Conservation (phyloP, 2,797 vertebrate species). For the Dendrocincla fuliginosa region DNA sequence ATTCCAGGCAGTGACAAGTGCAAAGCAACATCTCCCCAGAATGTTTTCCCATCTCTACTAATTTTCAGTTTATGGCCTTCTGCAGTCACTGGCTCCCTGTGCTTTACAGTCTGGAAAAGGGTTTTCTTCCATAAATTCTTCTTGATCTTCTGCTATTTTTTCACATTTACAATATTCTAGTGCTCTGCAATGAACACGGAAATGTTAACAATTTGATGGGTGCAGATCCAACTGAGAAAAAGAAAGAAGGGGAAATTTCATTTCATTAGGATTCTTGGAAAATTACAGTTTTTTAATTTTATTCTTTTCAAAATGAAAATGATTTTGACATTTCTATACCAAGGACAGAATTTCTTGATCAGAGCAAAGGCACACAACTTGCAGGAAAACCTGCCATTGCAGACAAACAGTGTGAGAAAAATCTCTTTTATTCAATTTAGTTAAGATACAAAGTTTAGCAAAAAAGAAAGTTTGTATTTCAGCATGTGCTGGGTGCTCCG, state of each 20-base stretch:
- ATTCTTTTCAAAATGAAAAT: background rate
- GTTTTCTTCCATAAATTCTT: background rate
- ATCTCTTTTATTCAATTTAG: too few relatives aligned
- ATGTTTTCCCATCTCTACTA: background rate
- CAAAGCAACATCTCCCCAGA: background rate
- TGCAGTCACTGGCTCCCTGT: background rate
- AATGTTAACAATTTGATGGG: background rate
- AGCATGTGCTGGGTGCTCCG: too few relatives aligned
- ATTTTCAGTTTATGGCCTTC: background rate
- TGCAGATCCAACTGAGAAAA: background rate
- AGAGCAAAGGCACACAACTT: accelerated
- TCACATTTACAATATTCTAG: background rate
- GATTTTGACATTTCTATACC: background rate
- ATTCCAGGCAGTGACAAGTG: background rate
- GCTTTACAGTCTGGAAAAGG: background rate
- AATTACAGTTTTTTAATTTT: background rate
- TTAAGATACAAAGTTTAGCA: too few relatives aligned
- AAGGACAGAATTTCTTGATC: background rate
- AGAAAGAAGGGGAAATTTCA: background rate
- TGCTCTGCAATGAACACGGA: background rate
- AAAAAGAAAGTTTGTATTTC: too few relatives aligned
- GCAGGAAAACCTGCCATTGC: background rate
- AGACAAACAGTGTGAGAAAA: background rate
- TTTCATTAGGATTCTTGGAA: background rate
- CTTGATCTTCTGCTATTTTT: background rate